Evolutionary conservation across 2,888 invertebrate species (phyloP), one percentile per base, ranked within the genome.

Genomic region (Campoletis raptor): DNA sequence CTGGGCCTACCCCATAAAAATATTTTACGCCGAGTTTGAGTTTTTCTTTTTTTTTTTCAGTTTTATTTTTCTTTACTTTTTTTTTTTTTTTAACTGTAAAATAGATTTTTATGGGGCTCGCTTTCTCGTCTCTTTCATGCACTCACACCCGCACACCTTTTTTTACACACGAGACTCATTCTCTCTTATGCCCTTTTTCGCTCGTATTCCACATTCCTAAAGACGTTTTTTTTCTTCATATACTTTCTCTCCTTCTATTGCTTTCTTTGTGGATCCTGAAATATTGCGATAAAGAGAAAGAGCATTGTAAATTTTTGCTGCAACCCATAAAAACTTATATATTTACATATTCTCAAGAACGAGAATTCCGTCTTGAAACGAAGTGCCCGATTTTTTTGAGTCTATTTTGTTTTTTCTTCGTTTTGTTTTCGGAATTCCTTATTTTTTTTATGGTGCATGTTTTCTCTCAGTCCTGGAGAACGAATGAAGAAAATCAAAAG

Each of bases 41-140:
- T 73, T 81, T 78, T 61, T 74, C n/a, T 77, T 66, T 42, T 21
- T 64, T 3, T n/a, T 61, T 67, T 48, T 78, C 48, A n/a, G n/a
- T n/a, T n/a, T 54, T 30, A 3, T 77, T 82, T 79, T 66, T 64
- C 64, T 70, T 79, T 69, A 82, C 64, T 57, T 36, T 10, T 45
- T 24, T 37, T 48, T 78, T 52, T 61, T 79, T 80, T 80, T 74
- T 66, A 61, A 77, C 83, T 72, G 85, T 72, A 83, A 83, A 83
- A 86, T 80, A 83, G 80, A 86, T 86, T 86, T 86, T 86, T 81
- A 86, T 76, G 76, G 57, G 76, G 57, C 86, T 72, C 79, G 57
- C 86, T 66, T 76, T 74, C 76, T 85, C 80, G 66, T 86, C 78
- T 74, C 81, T 69, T 54, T 42, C 45, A 37, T 66, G 37, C 52